Evolutionary conservation across 2,888 invertebrate species (phyloP).

Genomic region (Spilosoma lubricipeda): DNA sequence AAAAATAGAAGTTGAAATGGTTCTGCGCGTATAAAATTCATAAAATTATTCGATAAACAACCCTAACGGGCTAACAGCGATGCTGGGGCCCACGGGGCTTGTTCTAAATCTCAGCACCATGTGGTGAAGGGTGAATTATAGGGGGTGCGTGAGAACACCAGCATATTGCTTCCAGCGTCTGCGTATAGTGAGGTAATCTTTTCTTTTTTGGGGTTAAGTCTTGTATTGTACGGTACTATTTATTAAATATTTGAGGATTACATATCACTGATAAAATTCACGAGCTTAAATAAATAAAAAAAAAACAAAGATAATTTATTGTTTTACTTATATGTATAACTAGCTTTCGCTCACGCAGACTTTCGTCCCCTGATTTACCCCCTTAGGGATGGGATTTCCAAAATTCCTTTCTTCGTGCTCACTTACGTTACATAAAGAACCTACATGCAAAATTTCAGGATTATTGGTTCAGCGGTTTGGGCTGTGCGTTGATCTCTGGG

Average conservation of each 20-base stretch:
- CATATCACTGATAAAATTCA: too few species aligned
- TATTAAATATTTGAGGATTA: background rate
- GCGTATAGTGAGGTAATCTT: constrained; percentile 18
- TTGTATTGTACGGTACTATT: background rate
- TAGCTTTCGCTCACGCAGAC: too few species aligned
- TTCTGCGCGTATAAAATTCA: constrained; percentile 47
- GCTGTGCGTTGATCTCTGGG: too few species aligned
- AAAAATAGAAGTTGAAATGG: constrained; percentile 46
- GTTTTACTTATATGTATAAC: too few species aligned
- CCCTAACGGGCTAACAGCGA: constrained; percentile 14
- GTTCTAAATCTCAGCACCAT: constrained; percentile 46
- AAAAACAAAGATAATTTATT: too few species aligned
- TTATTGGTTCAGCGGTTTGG: too few species aligned
- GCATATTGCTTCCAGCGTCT: constrained; percentile 18
- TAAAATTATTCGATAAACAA: constrained; percentile 51
- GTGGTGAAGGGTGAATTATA: constrained; percentile 42
- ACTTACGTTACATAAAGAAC: too few species aligned
- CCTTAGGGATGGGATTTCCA: too few species aligned
- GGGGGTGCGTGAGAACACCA: constrained; percentile 32
- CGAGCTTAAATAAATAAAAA: too few species aligned
- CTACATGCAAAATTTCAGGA: too few species aligned
- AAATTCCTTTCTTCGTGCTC: too few species aligned
- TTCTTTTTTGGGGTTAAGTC: constrained; percentile 20
- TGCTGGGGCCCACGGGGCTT: constrained; percentile 15
- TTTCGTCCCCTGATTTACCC: too few species aligned